Conservation (phyloP, 1,140 invertebrate species). For the Drosophila lacertosa region DNA sequence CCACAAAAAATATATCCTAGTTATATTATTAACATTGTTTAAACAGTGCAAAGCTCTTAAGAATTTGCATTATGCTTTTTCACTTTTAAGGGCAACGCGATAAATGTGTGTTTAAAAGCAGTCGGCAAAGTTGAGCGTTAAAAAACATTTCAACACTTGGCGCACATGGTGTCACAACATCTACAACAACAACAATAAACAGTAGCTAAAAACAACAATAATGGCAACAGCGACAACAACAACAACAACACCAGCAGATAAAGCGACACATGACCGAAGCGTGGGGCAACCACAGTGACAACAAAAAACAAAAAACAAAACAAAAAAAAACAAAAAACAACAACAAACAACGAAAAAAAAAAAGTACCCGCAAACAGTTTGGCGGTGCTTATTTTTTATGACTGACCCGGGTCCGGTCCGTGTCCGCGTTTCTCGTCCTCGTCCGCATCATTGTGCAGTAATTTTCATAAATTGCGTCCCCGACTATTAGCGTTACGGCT, state of each 20-base stretch:
- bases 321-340: constrained; percentile 27
- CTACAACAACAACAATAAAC: constrained; percentile 54
- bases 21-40: background rate
- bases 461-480: constrained; percentile 78
- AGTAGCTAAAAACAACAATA: constrained; percentile 32
- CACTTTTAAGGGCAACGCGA: constrained; percentile 20
- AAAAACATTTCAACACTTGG: constrained; percentile 78
- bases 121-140: constrained; percentile 75
- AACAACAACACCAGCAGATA: constrained; percentile 49
- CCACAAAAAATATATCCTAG: background rate
- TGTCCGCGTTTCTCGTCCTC: constrained; percentile 36
- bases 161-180: constrained; percentile 77
- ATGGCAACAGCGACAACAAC: constrained; percentile 33
- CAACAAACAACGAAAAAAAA: constrained; percentile 34
- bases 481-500: constrained; percentile 76
- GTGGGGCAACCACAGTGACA: constrained; percentile 55
- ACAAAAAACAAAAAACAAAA: constrained; percentile 32
- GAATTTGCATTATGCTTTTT: background rate
- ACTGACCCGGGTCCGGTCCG: constrained; percentile 27
- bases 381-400: constrained; percentile 62
- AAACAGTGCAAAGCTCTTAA: background rate
- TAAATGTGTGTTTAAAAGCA: constrained; percentile 64
- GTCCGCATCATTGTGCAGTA: constrained; percentile 66
- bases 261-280: constrained; percentile 44
- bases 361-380: constrained; percentile 61